Evolutionary conservation across 1,140 invertebrate genomes (phyloP).

Genomic region (Archivesica marissinica): DNA sequence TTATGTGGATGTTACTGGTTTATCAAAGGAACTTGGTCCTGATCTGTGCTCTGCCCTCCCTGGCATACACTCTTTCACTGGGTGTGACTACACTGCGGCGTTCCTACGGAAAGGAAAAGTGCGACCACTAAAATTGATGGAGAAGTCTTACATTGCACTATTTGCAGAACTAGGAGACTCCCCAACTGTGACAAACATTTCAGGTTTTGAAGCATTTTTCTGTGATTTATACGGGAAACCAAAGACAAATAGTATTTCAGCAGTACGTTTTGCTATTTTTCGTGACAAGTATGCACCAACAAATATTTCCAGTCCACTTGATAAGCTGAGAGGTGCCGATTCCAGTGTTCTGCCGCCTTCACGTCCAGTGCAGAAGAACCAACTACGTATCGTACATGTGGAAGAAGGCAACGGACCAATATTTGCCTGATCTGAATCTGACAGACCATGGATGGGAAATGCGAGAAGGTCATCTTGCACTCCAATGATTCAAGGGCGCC

Average conservation of each 20-base stretch:
- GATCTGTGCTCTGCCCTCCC: constrained; percentile 29
- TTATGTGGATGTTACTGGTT: constrained; percentile 9
- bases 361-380: neutral
- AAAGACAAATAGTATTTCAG: neutral
- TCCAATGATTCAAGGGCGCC: too few species aligned
- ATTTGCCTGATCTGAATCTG: neutral
- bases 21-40: constrained; percentile 1
- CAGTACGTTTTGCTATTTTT: neutral
- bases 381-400: constrained; percentile 23
- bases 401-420: neutral
- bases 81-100: constrained; percentile 49
- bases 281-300: constrained; percentile 14
- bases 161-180: constrained; percentile 7
- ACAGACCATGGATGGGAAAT: constrained; percentile 13
- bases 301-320: neutral
- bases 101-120: constrained; percentile 47
- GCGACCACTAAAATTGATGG: neutral
- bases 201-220: neutral
- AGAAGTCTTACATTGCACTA: constrained; percentile 7
- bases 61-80: constrained; percentile 44
- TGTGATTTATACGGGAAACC: constrained; percentile 28
- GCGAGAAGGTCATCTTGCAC: too few species aligned
- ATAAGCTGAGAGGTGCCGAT: constrained; percentile 33
- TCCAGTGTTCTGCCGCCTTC: constrained; percentile 12
- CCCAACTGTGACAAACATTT: neutral